A percentile compares a stretch with the other conserved stretches of the same genome.
Evolutionary conservation across 2,113 vertebrate genomes (phyloP).

Genomic region (Seriola rivoliana): DNA sequence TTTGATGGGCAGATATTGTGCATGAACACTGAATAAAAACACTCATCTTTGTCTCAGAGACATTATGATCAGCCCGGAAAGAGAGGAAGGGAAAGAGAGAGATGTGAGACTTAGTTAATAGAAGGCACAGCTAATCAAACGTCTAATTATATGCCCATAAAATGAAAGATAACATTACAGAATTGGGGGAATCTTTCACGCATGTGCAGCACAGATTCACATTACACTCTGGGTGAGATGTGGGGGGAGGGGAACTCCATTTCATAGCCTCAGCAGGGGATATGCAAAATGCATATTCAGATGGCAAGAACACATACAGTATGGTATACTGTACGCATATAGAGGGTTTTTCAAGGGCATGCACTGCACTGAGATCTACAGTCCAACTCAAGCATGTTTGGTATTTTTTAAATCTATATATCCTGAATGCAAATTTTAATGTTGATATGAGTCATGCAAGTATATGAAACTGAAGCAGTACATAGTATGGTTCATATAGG

Average conservation of each 20-base stretch:
- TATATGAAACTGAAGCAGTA: background rate
- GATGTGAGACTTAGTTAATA: constrained; percentile 41
- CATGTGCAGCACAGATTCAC: constrained; percentile 55
- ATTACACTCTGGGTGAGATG: constrained; percentile 56
- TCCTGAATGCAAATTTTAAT: constrained; percentile 21
- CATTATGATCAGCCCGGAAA: constrained; percentile 7
- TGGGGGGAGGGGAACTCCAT: constrained; percentile 70
- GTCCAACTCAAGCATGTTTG: background rate
- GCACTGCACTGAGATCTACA: background rate
- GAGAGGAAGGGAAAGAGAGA: constrained; percentile 3
- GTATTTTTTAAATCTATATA: constrained; percentile 1
- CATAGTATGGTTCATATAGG: background rate
- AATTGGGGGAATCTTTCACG: constrained; percentile 53
- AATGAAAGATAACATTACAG: constrained; percentile 56
- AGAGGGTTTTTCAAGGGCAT: constrained; percentile 61
- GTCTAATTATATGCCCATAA: constrained; percentile 61
- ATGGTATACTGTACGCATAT: constrained; percentile 38
- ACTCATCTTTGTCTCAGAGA: constrained; percentile 38
- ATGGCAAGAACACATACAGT: constrained; percentile 49
- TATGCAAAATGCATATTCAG: constrained; percentile 58
- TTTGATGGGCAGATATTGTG: background rate
- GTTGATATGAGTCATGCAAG: constrained; percentile 5
- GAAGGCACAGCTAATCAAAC: constrained; percentile 55
- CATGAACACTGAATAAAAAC: background rate
- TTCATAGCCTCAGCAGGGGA: constrained; percentile 61